phyloP scores from a whole-genome alignment of 2,113 vertebrate genomes.

The Loxodonta africana region DNA sequence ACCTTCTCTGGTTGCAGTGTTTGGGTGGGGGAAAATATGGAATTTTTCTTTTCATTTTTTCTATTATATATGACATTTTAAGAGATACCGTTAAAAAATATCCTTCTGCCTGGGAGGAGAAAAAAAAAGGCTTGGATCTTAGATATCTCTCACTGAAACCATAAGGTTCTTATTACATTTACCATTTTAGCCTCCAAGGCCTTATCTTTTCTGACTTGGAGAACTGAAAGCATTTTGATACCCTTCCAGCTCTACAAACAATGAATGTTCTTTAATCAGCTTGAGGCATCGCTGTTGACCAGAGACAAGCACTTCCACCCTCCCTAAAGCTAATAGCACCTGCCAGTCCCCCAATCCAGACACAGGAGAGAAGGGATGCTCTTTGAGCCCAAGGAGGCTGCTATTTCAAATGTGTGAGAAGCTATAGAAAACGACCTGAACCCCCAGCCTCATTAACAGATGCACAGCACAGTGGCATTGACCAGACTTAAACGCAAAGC shows the following conservation, averaged over 20 bases:
- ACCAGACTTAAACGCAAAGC: neutral
- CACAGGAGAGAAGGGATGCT: neutral
- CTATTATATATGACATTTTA: slow-evolving; percentile 67
- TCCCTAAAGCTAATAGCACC: neutral
- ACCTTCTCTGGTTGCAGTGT: neutral
- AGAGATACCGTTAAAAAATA: slow-evolving; percentile 63
- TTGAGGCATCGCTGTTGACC: slow-evolving; percentile 46
- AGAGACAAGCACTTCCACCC: slow-evolving; percentile 28
- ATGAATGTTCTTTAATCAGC: slow-evolving; percentile 69
- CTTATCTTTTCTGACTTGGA: slow-evolving; percentile 66
- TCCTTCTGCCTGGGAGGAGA: slow-evolving; percentile 33
- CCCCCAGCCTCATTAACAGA: neutral
- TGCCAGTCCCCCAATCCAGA: neutral
- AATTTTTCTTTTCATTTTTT: neutral
- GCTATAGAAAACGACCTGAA: neutral
- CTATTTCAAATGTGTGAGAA: neutral
- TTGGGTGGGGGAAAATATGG: neutral
- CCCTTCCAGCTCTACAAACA: slow-evolving; percentile 48
- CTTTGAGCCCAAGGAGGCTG: neutral
- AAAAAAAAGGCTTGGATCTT: slow-evolving; percentile 33
- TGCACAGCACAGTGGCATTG: neutral
- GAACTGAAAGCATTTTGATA: slow-evolving; percentile 69
- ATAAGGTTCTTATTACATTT: slow-evolving; percentile 54
- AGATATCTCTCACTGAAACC: slow-evolving; percentile 40
- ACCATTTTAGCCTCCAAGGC: slow-evolving; percentile 47